Conservation (phyloP, 2,797 vertebrate genomes). For the Chaetodon trifasciatus region DNA sequence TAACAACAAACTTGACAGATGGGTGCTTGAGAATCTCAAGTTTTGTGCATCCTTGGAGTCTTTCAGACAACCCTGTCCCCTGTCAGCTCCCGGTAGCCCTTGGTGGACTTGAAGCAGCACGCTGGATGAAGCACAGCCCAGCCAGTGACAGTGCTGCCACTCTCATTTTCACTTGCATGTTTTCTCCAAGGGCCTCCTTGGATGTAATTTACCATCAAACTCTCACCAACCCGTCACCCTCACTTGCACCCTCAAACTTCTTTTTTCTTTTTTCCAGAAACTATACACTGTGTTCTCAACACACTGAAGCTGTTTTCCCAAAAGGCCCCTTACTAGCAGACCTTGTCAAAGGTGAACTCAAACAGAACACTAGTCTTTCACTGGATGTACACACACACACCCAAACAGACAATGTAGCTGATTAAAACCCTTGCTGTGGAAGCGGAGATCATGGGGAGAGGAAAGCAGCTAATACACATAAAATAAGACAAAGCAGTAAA, state of each 20-base stretch:
- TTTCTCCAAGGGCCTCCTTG: conserved; percentile 19
- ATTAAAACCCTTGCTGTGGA: background rate
- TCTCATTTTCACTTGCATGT: conserved; percentile 28
- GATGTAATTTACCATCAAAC: conserved; percentile 32
- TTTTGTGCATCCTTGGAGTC: conserved; percentile 37
- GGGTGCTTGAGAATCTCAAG: conserved; percentile 26
- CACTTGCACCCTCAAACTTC: background rate
- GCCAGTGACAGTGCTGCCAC: conserved; percentile 22
- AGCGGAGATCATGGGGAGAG: background rate
- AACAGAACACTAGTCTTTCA: conserved; percentile 9
- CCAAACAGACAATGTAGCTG: background rate
- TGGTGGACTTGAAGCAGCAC: conserved; percentile 28
- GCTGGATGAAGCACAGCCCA: conserved; percentile 16
- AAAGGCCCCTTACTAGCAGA: conserved; percentile 26
- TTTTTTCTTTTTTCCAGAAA: background rate
- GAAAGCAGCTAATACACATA: background rate
- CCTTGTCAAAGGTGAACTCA: conserved; percentile 30
- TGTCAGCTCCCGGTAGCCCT: conserved; percentile 29
- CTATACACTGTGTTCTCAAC: background rate
- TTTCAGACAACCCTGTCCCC: conserved; percentile 22
- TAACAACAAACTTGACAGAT: conserved; percentile 59
- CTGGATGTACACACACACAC: background rate
- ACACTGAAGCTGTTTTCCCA: conserved; percentile 24
- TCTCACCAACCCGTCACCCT: conserved; percentile 18
- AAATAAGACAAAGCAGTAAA: background rate